Evolutionary conservation across 2,888 invertebrate genomes (phyloP).

Genomic region (Protonemura montana): DNA sequence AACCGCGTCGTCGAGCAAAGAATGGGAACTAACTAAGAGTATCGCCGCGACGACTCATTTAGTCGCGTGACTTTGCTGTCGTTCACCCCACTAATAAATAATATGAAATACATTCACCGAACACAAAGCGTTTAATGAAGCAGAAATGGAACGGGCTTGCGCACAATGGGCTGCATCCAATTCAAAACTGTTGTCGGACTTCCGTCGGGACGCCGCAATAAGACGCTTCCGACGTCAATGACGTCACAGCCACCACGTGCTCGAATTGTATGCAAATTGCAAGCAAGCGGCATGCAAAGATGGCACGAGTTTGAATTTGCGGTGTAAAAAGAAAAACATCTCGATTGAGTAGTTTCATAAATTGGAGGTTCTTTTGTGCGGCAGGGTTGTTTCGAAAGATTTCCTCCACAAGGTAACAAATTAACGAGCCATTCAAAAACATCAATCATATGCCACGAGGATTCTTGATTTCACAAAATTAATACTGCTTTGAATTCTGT

Average conservation of each 20-base stretch:
- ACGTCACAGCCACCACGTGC: slow-evolving; percentile 36
- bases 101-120: slow-evolving; percentile 33
- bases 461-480: too few relatives aligned
- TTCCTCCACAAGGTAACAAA: too few relatives aligned
- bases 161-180: slow-evolving; percentile 25
- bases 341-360: background rate
- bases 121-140: slow-evolving; percentile 37
- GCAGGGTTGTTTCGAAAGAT: too few relatives aligned
- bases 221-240: slow-evolving; percentile 44
- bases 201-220: slow-evolving; percentile 43
- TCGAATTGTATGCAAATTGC: slow-evolving; percentile 13
- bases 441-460: too few relatives aligned
- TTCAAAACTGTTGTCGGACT: slow-evolving; percentile 38
- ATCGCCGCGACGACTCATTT: slow-evolving; percentile 32
- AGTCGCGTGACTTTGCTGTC: slow-evolving; percentile 31
- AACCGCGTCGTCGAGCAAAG: background rate
- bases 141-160: slow-evolving; percentile 32
- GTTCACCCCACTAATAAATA: slow-evolving; percentile 34
- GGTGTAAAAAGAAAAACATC: background rate
- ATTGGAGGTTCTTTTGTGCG: background rate
- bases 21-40: background rate
- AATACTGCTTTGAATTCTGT: too few relatives aligned
- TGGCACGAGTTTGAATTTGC: background rate
- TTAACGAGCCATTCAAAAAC: too few relatives aligned
- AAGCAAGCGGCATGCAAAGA: background rate